Evolutionary conservation across 2,797 vertebrate genomes (phyloP).

Genomic region (Phataginus tetradactyla): DNA sequence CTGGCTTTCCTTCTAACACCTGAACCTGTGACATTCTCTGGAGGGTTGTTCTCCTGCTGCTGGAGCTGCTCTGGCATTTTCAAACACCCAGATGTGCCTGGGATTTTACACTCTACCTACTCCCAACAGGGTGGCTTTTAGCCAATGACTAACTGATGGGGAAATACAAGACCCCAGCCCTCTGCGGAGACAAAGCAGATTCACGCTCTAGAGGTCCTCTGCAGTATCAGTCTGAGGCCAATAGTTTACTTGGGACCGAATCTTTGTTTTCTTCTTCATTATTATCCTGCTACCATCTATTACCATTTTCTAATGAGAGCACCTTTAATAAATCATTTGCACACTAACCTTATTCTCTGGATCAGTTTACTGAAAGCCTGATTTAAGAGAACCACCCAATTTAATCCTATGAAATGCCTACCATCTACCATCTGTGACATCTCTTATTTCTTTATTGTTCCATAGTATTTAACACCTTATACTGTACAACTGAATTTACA

Average conservation of each 20-base stretch:
- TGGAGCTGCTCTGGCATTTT: neutral
- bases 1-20: neutral
- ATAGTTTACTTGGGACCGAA: neutral
- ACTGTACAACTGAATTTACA: neutral
- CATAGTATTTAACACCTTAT: neutral
- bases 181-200: neutral
- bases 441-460: neutral
- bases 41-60: neutral
- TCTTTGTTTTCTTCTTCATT: neutral
- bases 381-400: neutral
- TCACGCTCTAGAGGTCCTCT: neutral
- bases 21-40: neutral
- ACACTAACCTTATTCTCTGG: neutral
- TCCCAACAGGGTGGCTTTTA: neutral
- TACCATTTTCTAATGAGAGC: neutral
- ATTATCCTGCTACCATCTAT: neutral
- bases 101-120: neutral
- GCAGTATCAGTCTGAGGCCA: neutral
- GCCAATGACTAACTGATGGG: neutral
- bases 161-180: neutral
- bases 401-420: neutral
- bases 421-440: neutral
- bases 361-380: neutral
- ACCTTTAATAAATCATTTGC: neutral
- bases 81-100: neutral